Evolutionary conservation across 2,113 vertebrate species (phyloP).

Genomic region (Strigops habroptila): DNA sequence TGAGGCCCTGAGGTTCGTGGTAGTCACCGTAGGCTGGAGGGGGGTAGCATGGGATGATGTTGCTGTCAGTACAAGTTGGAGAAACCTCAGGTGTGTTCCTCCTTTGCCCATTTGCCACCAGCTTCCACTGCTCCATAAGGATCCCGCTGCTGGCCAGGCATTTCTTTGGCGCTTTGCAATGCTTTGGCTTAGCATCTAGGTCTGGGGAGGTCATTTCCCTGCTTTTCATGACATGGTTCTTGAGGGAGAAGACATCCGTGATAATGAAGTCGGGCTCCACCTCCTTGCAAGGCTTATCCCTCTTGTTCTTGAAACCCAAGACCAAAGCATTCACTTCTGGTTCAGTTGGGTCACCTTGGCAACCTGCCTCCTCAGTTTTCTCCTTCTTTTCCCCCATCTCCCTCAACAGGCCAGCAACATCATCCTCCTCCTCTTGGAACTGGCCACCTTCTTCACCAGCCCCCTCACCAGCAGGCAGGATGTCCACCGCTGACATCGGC

Average conservation of each 20-base stretch:
- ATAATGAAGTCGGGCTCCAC: slow-evolving; percentile 79
- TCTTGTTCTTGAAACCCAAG: slow-evolving; percentile 57
- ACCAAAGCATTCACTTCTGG: slow-evolving; percentile 46
- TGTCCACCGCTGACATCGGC: neutral
- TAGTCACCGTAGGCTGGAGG: slow-evolving; percentile 81
- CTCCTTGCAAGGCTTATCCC: slow-evolving; percentile 69
- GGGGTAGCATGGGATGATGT: slow-evolving; percentile 85
- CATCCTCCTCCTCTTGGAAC: slow-evolving; percentile 69
- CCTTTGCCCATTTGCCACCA: slow-evolving; percentile 73
- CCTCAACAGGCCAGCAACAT: slow-evolving; percentile 32
- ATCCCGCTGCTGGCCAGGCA: slow-evolving; percentile 71
- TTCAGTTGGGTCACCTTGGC: neutral
- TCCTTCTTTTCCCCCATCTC: slow-evolving; percentile 58
- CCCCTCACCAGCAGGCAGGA: slow-evolving; percentile 13
- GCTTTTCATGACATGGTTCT: slow-evolving; percentile 73
- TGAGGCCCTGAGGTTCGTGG: slow-evolving; percentile 84
- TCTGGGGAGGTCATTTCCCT: slow-evolving; percentile 62
- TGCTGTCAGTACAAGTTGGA: slow-evolving; percentile 52
- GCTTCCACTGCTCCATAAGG: slow-evolving; percentile 85
- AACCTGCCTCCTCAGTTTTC: neutral
- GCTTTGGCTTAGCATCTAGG: slow-evolving; percentile 81
- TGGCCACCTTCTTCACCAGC: slow-evolving; percentile 52
- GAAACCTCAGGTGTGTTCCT: slow-evolving; percentile 68
- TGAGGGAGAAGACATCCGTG: slow-evolving; percentile 82
- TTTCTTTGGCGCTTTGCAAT: slow-evolving; percentile 79